Conservation (phyloP, 2,888 invertebrate genomes). For the Meteorus cinctellus region DNA sequence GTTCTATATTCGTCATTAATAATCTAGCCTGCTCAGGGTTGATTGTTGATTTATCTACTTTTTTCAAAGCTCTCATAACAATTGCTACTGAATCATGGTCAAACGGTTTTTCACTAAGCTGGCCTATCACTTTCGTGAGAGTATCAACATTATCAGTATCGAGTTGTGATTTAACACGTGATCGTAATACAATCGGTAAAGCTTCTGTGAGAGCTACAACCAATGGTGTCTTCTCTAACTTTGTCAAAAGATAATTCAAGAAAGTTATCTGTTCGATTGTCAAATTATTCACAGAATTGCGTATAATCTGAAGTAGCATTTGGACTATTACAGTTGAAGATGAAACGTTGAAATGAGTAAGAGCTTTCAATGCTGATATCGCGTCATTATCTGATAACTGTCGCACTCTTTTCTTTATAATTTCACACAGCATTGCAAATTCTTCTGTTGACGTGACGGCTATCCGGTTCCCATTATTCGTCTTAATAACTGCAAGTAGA, state of each 20-base stretch:
- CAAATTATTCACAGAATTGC: conserved; percentile 78
- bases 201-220: conserved; percentile 80
- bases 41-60: neutral
- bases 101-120: conserved; percentile 53
- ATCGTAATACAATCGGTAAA: conserved; percentile 80
- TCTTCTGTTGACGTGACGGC: conserved; percentile 30
- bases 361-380: conserved; percentile 77
- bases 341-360: conserved; percentile 77
- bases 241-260: conserved; percentile 77
- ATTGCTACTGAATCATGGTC: conserved; percentile 29
- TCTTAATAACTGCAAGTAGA: no score
- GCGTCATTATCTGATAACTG: conserved; percentile 75
- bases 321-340: conserved; percentile 77
- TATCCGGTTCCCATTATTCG: no score
- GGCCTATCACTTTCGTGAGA: conserved; percentile 76
- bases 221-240: conserved; percentile 76
- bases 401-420: conserved; percentile 74
- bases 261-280: conserved; percentile 79
- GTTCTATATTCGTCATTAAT: neutral
- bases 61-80: conserved; percentile 35
- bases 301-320: conserved; percentile 79
- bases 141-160: conserved; percentile 75
- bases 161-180: conserved; percentile 76
- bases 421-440: conserved; percentile 52
- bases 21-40: neutral